Percentiles rank a stretch among this genome's conserved stretches.
phyloP scores from a whole-genome alignment of 2,888 invertebrate species.

The Octonoba sinensis region DNA sequence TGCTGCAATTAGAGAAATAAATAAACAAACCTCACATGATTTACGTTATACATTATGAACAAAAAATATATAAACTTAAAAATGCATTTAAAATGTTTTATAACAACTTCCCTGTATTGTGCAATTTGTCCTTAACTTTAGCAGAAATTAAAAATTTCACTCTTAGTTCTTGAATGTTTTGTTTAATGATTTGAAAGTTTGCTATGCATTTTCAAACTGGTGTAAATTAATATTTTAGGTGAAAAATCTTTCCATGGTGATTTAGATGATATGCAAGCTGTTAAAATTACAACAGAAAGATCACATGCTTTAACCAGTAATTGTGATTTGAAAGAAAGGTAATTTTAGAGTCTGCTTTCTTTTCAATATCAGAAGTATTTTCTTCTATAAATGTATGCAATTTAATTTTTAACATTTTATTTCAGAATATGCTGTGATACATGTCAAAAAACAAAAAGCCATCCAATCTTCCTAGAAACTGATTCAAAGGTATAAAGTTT shows the following conservation, averaged over 20 bases:
- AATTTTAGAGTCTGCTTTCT: neutral
- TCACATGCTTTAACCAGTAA: slow-evolving; percentile 1
- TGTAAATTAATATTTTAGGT: slow-evolving; percentile 7
- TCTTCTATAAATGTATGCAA: neutral
- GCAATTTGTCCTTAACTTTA: no score
- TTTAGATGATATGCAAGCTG: slow-evolving; percentile 22
- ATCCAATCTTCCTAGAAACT: neutral
- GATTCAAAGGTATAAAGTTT: neutral
- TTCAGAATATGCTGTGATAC: slow-evolving; percentile 55
- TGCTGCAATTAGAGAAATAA: no score
- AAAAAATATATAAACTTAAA: no score
- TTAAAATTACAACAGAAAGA: slow-evolving; percentile 17
- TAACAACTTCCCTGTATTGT: no score
- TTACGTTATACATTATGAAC: no score
- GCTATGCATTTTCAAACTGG: no score
- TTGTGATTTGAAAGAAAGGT: slow-evolving; percentile 39
- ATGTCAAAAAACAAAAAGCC: slow-evolving; percentile 36
- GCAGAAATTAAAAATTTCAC: no score
- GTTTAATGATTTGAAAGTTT: no score
- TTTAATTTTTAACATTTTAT: neutral
- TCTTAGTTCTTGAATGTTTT: no score
- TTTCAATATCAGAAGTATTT: neutral
- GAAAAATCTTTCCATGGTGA: slow-evolving; percentile 32
- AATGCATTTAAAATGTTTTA: no score
- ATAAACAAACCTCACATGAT: no score